Evolutionary conservation across 1,140 invertebrate genomes (phyloP), one percentile per base, ranked within the genome.

Genomic region (Saxidomus purpurata): DNA sequence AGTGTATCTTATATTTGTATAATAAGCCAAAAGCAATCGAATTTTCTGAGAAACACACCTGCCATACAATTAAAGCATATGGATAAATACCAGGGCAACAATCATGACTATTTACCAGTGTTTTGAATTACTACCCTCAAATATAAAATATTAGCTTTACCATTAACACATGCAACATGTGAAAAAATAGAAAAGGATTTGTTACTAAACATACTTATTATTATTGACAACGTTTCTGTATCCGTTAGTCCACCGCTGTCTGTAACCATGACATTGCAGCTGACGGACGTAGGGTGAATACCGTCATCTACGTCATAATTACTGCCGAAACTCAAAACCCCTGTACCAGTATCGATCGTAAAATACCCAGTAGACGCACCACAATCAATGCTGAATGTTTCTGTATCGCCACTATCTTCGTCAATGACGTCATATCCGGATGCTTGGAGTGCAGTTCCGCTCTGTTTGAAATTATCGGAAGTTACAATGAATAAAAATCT

Each of bases 181-280:
- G n/a, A n/a, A n/a, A n/a, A n/a, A n/a, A n/a, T n/a, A n/a, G n/a
- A n/a, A n/a, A n/a, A n/a, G n/a, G n/a, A n/a, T n/a, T n/a, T n/a
- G 43, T 43, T 8, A 43, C 6, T 8, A 63, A 28, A 76, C 43
- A 9, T 80, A 87, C 86, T 67, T 47, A 87, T 79, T 9, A 59
- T 25, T 31, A 87, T 81, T n/a, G 11, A 43, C 11, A 87, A 15
- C 19, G 52, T 22, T n/a, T 34, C 76, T 3, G 86, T 80, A 34
- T 79, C 76, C 6, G 74, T 80, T 31, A 87, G 76, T 31, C 55
- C 76, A 22, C 86, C 86, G 36, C 55, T 87, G 38, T 87, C 86
- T 13, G 86, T 80, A 17, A 80, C 76, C 25, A 55, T 80, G 25
- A 87, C 34, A 28, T 11, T 22, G 80, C 86, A 87, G 8, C 4